Base-by-base conservation (phyloP, 2,113 vertebrate genomes). In the Menidia beryllina region DNA sequence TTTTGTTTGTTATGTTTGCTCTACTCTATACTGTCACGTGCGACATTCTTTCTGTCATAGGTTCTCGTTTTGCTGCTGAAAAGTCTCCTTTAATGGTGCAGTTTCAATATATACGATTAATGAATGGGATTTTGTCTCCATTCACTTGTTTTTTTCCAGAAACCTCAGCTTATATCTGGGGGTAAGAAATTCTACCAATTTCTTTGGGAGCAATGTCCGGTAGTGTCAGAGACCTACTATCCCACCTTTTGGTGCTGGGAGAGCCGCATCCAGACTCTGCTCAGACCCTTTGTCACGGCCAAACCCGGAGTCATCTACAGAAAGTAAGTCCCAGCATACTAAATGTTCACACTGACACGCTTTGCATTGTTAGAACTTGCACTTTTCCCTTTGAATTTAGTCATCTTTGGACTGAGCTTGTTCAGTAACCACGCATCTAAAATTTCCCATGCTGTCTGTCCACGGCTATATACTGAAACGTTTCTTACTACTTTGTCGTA, bases 201-300 rank as follows among this genome's bases (percentile, higher is more conserved):
- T 85, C 94, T 99, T 0, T 93, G 91, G 87, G 94, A 97, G 48
- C 94, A 96, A 88, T 99, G 97, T 77, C 97, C 97, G 0, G 95
- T 99, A 50, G 95, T 99, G 79, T 96, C 96, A 5, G 97, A 99
- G 92, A 98, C 96, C 7, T 99, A 98, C 86, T 99, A 98, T 85
- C 98, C 98, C 43, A 97, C 98, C 0, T 94, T 98, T 61, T 99
- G 98, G 98, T 99, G 98, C 95, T 99, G 96, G 97, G 98, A 99
- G 91, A 96, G 97, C 79, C 93, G 97, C 20, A 91, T 96, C 36
- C 97, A 98, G 88, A 99, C 98, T 0, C 90, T 99, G 57, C 92
- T 99, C 65, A 95, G 98, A 81, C 97, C 97, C 14, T 98, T 99
- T 69, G 97, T 99, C 86, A 97, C 96, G 11, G 93, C 95, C 54